Percentiles rank a stretch among this genome's conserved stretches.
Evolutionary conservation across 2,888 invertebrate genomes (phyloP).

Genomic region (Beris chalybata): DNA sequence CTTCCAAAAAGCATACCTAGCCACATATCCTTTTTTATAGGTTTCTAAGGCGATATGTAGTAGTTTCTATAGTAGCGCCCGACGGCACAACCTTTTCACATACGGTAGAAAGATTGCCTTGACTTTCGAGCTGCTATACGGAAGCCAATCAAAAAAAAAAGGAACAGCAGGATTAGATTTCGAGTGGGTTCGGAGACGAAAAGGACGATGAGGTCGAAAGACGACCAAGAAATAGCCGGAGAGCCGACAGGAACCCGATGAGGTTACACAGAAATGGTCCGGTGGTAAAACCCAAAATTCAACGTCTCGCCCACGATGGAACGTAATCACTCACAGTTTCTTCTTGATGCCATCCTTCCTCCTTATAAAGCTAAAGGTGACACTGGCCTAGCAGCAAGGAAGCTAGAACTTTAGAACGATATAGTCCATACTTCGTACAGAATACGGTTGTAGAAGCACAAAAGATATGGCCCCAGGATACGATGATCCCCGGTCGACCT

Average conservation of each 20-base stretch:
- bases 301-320: constrained; percentile 6
- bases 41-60: constrained; percentile 29
- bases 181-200: constrained; percentile 1
- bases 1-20: background rate
- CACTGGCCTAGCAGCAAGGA: background rate
- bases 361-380: too few species aligned
- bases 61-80: constrained; percentile 27
- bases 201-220: background rate
- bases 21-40: background rate
- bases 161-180: constrained; percentile 15
- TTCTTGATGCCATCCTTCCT: too few species aligned
- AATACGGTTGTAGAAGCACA: background rate
- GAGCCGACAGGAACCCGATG: constrained; percentile 26
- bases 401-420: background rate
- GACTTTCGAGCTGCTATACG: background rate
- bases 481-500: background rate
- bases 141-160: constrained; percentile 27
- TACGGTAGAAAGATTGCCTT: constrained; percentile 9
- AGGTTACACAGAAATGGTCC: constrained; percentile 26
- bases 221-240: constrained; percentile 14
- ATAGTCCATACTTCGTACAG: background rate
- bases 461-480: background rate
- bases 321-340: background rate
- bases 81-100: constrained; percentile 8
- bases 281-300: constrained; percentile 14